Conservation (phyloP, 1,140 invertebrate species). For the Glossosoma conforme region DNA sequence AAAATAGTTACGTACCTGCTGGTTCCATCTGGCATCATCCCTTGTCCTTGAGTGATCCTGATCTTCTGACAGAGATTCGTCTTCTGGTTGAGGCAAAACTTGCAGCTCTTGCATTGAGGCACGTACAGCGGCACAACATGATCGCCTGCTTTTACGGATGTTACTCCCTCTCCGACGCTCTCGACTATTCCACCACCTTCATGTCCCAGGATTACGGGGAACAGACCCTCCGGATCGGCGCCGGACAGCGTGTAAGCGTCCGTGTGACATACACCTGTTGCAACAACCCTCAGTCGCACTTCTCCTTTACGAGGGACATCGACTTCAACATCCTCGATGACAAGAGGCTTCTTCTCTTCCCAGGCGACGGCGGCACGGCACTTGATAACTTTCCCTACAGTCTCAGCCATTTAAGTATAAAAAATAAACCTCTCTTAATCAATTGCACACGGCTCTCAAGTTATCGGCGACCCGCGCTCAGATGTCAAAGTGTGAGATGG, state of each 20-base stretch:
- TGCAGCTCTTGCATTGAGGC: constrained; percentile 94
- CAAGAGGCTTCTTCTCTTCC: constrained; percentile 79
- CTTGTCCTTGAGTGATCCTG: constrained; percentile 78
- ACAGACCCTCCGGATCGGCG: constrained; percentile 88
- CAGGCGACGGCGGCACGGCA: constrained; percentile 91
- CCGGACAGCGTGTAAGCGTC: constrained; percentile 93
- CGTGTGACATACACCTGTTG: constrained; percentile 95
- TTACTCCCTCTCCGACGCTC: constrained; percentile 91
- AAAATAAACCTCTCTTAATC: no score
- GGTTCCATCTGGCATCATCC: constrained; percentile 96
- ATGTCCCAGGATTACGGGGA: constrained; percentile 90
- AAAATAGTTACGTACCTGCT: constrained; percentile 54
- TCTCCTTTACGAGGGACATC: constrained; percentile 88
- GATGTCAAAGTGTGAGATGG: no score
- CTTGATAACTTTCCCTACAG: constrained; percentile 54
- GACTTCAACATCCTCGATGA: constrained; percentile 89
- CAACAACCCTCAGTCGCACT: constrained; percentile 75
- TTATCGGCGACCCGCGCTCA: no score
- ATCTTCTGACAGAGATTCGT: constrained; percentile 98
- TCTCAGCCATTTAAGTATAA: not conserved
- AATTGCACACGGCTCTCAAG: no score
- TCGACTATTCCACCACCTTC: constrained; percentile 95
- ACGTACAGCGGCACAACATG: constrained; percentile 95
- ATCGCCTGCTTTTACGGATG: constrained; percentile 82
- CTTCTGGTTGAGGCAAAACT: constrained; percentile 92